Evolutionary conservation across 1,140 invertebrate genomes (phyloP).

Genomic region (Papilio machaon): DNA sequence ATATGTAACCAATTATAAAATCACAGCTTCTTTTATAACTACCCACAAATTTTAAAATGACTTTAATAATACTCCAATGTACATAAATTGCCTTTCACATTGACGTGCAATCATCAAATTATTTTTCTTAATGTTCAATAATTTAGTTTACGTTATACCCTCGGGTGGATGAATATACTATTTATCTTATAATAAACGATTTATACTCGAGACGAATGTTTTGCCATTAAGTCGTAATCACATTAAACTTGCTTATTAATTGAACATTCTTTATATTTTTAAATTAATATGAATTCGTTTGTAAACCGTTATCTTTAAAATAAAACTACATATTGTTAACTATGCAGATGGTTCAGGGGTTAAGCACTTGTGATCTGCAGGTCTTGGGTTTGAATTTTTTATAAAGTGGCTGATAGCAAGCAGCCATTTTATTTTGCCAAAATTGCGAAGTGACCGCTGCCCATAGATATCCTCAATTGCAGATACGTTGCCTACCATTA

Average conservation of each 20-base stretch:
- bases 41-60: background rate
- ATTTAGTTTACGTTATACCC: background rate
- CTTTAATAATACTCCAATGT: background rate
- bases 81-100: background rate
- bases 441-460: too few relatives aligned
- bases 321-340: too few relatives aligned
- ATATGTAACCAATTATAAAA: too few relatives aligned
- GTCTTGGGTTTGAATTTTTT: too few relatives aligned
- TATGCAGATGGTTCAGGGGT: too few relatives aligned
- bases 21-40: background rate
- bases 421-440: too few relatives aligned
- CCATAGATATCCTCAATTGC: too few relatives aligned
- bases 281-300: background rate
- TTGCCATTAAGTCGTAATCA: background rate
- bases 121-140: constrained; percentile 2
- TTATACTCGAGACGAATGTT: constrained; percentile 2
- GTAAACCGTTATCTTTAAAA: background rate
- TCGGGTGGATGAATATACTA: background rate
- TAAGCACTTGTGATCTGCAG: too few relatives aligned
- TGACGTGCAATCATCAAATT: background rate
- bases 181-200: background rate
- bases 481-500: too few relatives aligned
- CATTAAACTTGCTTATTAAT: background rate
- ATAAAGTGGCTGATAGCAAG: too few relatives aligned
- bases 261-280: background rate